Evolutionary conservation across 2,113 vertebrate species (phyloP).

Genomic region (Regulus satrapa): DNA sequence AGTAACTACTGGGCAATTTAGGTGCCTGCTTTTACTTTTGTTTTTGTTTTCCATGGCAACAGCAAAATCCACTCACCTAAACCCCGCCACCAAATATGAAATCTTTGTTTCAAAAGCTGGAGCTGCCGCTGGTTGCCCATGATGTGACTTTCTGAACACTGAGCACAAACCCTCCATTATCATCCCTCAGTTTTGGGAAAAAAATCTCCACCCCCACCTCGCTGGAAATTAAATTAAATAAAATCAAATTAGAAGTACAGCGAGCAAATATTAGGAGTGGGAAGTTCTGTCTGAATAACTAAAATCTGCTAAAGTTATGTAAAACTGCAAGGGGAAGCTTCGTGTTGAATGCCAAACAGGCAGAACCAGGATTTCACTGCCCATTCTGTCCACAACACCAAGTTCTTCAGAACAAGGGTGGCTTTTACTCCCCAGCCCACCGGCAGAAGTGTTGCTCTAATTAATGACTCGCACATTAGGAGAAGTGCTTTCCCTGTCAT

Average conservation of each 20-base stretch:
- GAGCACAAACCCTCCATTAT: not conserved
- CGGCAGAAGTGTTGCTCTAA: not conserved
- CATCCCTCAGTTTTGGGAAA: not conserved
- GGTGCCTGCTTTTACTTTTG: not conserved
- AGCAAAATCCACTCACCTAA: not conserved
- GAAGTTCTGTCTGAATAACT: not conserved
- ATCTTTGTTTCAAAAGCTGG: not conserved
- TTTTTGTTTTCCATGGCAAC: not conserved
- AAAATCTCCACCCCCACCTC: not conserved
- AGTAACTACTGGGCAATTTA: too few relatives aligned
- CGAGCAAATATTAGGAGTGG: not conserved
- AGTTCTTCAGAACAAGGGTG: not conserved
- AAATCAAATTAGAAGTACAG: not conserved
- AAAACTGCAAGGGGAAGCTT: not conserved
- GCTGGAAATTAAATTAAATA: not conserved
- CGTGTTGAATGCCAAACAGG: not conserved
- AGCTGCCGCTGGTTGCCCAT: rapidly evolving
- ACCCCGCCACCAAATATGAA: not conserved
- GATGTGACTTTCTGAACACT: not conserved
- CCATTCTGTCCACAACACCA: not conserved
- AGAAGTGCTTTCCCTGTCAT: not conserved
- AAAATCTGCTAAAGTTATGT: not conserved
- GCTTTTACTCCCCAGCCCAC: not conserved
- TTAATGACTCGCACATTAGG: not conserved
- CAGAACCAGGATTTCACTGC: not conserved